Percentiles rank a stretch among this genome's conserved stretches.
Evolutionary conservation across 2,888 invertebrate genomes (phyloP).

Genomic region (Laspeyria flexula): DNA sequence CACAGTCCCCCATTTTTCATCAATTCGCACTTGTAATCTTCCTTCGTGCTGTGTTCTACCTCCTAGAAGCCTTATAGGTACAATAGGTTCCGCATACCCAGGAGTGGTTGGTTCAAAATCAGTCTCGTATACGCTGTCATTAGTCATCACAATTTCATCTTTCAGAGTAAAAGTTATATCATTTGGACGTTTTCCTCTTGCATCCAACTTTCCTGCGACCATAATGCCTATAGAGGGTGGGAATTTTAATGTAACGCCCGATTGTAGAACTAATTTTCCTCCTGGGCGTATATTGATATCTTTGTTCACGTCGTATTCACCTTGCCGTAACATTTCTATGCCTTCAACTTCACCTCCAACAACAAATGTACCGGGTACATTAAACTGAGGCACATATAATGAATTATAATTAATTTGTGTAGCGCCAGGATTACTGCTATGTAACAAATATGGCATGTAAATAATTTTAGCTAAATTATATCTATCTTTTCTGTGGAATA

Average conservation of each 20-base stretch:
- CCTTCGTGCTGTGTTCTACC: constrained; percentile 94
- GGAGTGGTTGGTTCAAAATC: constrained; percentile 87
- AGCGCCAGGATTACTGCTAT: constrained; percentile 95
- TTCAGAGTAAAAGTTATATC: constrained; percentile 93
- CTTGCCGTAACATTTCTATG: constrained; percentile 91
- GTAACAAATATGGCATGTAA: constrained; percentile 96
- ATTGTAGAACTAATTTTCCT: constrained; percentile 94
- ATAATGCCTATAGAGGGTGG: constrained; percentile 98
- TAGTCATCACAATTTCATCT: constrained; percentile 89
- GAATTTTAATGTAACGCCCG: constrained; percentile 95
- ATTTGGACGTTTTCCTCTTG: constrained; percentile 91
- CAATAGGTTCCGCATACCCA: constrained; percentile 86
- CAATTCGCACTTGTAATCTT: constrained; percentile 92
- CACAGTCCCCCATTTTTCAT: constrained; percentile 98
- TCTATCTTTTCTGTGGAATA: constrained; percentile 95
- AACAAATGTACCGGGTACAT: constrained; percentile 88
- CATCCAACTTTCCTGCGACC: constrained; percentile 96
- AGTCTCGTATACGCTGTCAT: constrained; percentile 87
- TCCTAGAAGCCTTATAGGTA: constrained; percentile 92
- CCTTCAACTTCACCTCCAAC: constrained; percentile 98
- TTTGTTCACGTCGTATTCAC: constrained; percentile 95
- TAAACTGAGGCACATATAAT: constrained; percentile 92
- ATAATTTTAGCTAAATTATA: constrained; percentile 97
- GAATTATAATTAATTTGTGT: constrained; percentile 92
- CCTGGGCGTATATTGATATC: constrained; percentile 98